These are phyloP conservation scores for Pristionchus arcanus DNA, from an alignment of 2,888 invertebrate genomes.

Conservation along the genomic window DNA sequence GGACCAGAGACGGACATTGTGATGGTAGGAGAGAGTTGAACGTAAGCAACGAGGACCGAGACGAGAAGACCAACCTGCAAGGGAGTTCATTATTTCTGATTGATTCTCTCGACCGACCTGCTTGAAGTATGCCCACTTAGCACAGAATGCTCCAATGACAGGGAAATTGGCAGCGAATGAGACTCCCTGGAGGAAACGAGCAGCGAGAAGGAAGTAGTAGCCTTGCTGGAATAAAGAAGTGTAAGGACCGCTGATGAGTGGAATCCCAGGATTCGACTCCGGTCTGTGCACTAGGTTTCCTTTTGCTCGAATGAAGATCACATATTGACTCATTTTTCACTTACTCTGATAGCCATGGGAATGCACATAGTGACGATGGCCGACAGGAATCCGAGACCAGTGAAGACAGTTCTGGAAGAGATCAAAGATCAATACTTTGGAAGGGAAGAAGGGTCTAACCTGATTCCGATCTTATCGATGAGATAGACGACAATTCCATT, in stretches of 20 bases:
- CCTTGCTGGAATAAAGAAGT: constrained; percentile 66
- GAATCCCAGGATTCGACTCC: no score
- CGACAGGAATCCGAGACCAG: constrained; percentile 73
- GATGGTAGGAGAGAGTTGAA: constrained; percentile 75
- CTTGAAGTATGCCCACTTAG: constrained; percentile 78
- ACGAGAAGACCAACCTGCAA: constrained; percentile 76
- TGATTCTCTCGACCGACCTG: constrained; percentile 62
- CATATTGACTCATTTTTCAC: not conserved
- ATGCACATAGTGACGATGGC: constrained; percentile 73
- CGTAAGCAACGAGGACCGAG: constrained; percentile 77
- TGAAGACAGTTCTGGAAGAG: constrained; percentile 72
- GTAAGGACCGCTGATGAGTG: no score
- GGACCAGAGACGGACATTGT: constrained; percentile 73
- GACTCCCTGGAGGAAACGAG: constrained; percentile 75
- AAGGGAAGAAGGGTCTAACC: not conserved
- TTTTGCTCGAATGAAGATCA: not conserved
- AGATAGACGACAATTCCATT: constrained; percentile 77
- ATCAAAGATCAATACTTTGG: not conserved
- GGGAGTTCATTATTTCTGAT: not conserved
- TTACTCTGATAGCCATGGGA: constrained; percentile 72
- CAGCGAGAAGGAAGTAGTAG: constrained; percentile 72
- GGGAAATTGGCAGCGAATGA: constrained; percentile 78
- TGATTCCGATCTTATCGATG: constrained; percentile 62
- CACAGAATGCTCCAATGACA: constrained; percentile 78
- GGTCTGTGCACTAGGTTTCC: no score